Conservation (phyloP, 2,113 vertebrate species). For the Gnathonemus longibarbis region DNA sequence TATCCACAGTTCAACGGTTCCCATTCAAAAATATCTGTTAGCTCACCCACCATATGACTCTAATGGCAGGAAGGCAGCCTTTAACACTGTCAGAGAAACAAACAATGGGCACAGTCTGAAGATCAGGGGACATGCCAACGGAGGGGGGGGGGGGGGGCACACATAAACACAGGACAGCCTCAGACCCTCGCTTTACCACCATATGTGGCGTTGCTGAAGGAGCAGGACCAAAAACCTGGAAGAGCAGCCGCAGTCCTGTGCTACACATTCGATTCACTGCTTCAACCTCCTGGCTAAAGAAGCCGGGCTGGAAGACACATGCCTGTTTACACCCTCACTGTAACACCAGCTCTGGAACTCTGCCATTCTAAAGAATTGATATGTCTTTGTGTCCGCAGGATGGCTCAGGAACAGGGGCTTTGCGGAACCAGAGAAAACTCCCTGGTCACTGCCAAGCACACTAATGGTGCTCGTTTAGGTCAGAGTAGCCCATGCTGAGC, state of each 20-base stretch:
- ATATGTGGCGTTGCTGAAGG: neutral
- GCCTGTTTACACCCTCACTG: neutral
- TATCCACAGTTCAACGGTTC: neutral
- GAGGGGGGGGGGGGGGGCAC: no score
- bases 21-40: neutral
- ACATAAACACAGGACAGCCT: neutral
- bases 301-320: neutral
- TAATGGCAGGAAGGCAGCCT: neutral
- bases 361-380: neutral
- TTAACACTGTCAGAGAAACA: neutral
- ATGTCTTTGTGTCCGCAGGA: neutral
- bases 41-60: neutral
- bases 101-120: neutral
- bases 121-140: neutral
- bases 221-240: neutral
- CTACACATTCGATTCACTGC: neutral
- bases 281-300: neutral
- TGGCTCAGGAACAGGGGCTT: neutral
- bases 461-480: neutral
- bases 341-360: neutral
- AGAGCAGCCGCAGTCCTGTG: neutral
- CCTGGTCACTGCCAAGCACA: neutral
- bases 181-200: neutral
- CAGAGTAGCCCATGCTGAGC: neutral
- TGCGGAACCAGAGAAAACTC: no score